Evolutionary conservation across 2,888 invertebrate genomes (phyloP), one percentile per base, ranked within the genome.

Genomic region (Thecocarcelia acutangulata): DNA sequence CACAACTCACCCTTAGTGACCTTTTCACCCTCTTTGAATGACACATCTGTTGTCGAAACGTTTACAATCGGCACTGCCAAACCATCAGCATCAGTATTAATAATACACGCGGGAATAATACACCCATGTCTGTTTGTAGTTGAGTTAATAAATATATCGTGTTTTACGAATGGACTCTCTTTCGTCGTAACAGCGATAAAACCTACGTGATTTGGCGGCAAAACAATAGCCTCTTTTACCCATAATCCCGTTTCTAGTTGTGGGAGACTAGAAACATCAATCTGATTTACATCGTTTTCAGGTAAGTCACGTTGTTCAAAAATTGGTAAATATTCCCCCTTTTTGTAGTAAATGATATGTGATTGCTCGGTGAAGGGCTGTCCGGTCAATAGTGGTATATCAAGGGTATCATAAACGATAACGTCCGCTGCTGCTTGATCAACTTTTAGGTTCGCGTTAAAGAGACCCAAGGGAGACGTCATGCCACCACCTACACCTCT

Each of bases 191-290:
- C 68, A 28, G 68, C 68, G 46, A 56, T 33, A 69, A 69, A 69
- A 1, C 54, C 68, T 4, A 68, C 54, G 11, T 54, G 54, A 50
- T 66, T 66, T n/a, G 66, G 68, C 54, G 54, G 68, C 15, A 68
- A 44, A 44, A 68, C 68, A 11, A 42, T 54, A 54, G 54, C 68
- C 15, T 68, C 54, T 42, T 54, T 68, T 2, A 42, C n/a, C n/a
- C n/a, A n/a, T n/a, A n/a, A n/a, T n/a, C n/a, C n/a, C n/a, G n/a
- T n/a, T n/a, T n/a, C n/a, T n/a, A n/a, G n/a, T n/a, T n/a, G n/a
- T n/a, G n/a, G n/a, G n/a, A n/a, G n/a, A n/a, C n/a, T n/a, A n/a
- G n/a, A n/a, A n/a, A n/a, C n/a, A n/a, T n/a, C n/a, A n/a, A n/a
- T n/a, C n/a, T n/a, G n/a, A n/a, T n/a, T n/a, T n/a, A n/a, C n/a